Evolutionary conservation across 2,888 invertebrate species (phyloP), one percentile per base, ranked within the genome.

Genomic region (Pardosa pseudoannulata): DNA sequence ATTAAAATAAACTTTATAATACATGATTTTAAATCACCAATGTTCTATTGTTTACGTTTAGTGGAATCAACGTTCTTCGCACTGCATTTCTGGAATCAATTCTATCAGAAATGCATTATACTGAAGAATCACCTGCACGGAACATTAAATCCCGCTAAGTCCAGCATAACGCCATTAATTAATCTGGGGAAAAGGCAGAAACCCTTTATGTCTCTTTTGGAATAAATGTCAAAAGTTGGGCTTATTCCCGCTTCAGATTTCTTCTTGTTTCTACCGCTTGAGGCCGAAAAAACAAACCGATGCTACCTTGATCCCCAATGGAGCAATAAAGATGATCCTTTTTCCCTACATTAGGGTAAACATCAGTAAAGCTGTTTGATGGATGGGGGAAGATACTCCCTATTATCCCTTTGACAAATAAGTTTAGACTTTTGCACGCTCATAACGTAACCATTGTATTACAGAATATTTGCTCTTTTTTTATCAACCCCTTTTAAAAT

Each of bases 381-480:
- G 65, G 65, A 65, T 65, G 65, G n/a, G 29, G 65, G 31, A n/a
- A 65, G 31, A 16, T 31, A 31, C 29, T 16, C 65, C 13, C 23
- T 29, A 65, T 65, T 65, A 65, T 65, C 31, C 65, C 16, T 65
- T 65, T 31, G 29, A 65, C 65, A 65, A 65, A 65, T 65, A 65
- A 29, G 31, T 29, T 65, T 65, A 65, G 29, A 31, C 29, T 65
- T 65, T 65, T 31, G 65, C 31, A 31, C n/a, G 65, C 16, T 56
- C 19, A 23, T 56, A 56, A 56, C 23, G 23, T 56, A 23, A 56
- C 56, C 16, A 23, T 56, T 23, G 56, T 5, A 23, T 23, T 23
- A 23, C 19, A 23, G 23, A 23, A 6, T 23, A 19, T 16, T 16
- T 46, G 5, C 23, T 56, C 16, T 56, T 56, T 23, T 16, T 5